These are phyloP conservation scores for Latrodectus geometricus DNA, from an alignment of 1,140 invertebrate genomes.

Conservation along the genomic window DNA sequence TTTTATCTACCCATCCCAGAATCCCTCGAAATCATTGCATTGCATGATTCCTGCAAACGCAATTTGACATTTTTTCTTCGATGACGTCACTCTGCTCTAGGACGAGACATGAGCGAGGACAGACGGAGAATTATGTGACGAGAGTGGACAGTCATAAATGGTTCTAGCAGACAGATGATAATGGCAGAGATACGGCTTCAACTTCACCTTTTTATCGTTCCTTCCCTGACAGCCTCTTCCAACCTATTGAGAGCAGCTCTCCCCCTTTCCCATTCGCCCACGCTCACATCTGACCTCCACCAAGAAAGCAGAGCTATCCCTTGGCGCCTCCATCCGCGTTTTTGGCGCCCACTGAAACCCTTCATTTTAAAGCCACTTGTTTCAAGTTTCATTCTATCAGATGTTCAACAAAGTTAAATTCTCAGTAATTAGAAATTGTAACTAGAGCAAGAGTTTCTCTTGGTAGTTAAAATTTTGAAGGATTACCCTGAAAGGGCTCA, in stretches of 20 bases:
- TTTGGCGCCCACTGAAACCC: not conserved
- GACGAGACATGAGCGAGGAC: not conserved
- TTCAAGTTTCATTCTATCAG: too few relatives aligned
- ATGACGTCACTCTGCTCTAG: constrained; percentile 9
- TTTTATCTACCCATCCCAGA: not conserved
- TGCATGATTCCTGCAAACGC: not conserved
- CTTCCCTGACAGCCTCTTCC: not conserved
- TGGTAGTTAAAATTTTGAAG: too few relatives aligned
- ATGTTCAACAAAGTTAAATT: too few relatives aligned
- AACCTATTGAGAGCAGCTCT: not conserved
- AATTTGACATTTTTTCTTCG: not conserved
- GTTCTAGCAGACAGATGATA: constrained; percentile 48
- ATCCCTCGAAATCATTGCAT: not conserved
- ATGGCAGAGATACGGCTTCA: constrained; percentile 44
- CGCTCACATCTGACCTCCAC: constrained; percentile 1
- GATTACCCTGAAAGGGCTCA: too few relatives aligned
- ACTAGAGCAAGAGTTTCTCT: too few relatives aligned
- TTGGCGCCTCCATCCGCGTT: constrained; percentile 4
- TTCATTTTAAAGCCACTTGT: not conserved
- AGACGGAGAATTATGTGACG: constrained; percentile 4
- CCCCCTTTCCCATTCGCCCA: not conserved
- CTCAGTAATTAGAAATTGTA: too few relatives aligned
- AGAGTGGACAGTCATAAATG: constrained; percentile 54
- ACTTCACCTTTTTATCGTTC: constrained; percentile 55
- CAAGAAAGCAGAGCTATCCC: not conserved